phyloP scores from a whole-genome alignment of 2,113 vertebrate genomes.

The Isurus oxyrinchus region DNA sequence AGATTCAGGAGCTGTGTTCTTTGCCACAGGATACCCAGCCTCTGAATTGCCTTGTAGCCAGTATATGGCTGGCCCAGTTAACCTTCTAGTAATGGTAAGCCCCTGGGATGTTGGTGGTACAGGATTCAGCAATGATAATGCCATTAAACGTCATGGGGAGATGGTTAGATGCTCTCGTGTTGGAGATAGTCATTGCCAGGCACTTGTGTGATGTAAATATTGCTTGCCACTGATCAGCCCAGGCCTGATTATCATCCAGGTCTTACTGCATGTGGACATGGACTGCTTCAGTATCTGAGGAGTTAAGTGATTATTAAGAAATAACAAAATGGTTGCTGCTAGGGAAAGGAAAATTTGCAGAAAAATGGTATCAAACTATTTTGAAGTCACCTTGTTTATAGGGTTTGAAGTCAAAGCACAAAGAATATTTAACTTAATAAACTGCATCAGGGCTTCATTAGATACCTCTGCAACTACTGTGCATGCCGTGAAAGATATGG shows the following conservation, averaged over 20 bases:
- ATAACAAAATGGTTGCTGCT: background rate
- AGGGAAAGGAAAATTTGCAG: background rate
- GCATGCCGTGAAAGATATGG: too few relatives aligned
- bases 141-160: background rate
- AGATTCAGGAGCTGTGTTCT: background rate
- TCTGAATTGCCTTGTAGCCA: background rate
- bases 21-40: too few relatives aligned
- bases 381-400: background rate
- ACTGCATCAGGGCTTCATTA: background rate
- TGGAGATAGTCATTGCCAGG: background rate
- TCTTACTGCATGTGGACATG: too few relatives aligned
- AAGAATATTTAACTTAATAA: background rate
- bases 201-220: background rate
- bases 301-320: background rate
- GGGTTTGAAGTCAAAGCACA: background rate
- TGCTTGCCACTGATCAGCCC: background rate
- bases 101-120: background rate
- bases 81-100: background rate
- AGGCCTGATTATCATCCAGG: too few relatives aligned
- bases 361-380: background rate
- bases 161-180: background rate
- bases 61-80: background rate
- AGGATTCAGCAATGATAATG: background rate
- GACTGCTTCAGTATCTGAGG: background rate
- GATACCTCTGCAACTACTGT: background rate